These are phyloP conservation scores for Lasiurus borealis DNA, from an alignment of 2,113 vertebrate species.

Conservation along the genomic window DNA sequence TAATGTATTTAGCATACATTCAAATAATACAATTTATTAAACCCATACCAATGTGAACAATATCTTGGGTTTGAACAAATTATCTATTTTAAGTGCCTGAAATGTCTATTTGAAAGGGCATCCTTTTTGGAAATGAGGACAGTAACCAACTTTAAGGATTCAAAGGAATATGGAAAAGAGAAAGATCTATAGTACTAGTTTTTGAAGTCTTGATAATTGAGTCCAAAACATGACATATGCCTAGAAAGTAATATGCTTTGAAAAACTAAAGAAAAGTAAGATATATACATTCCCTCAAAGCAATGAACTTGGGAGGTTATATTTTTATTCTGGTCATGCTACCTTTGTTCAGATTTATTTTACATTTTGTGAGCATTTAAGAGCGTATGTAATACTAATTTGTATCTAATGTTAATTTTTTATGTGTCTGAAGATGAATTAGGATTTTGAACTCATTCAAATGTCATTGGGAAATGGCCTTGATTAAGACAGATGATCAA, in stretches of 20 bases:
- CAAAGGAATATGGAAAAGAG: conserved; percentile 21
- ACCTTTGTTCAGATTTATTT: conserved; percentile 53
- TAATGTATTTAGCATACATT: not conserved
- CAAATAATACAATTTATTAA: conserved; percentile 9
- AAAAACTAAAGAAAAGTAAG: not conserved
- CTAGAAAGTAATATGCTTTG: conserved; percentile 2
- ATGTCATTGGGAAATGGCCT: conserved; percentile 25
- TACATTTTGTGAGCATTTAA: conserved; percentile 58
- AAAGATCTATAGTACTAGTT: not conserved
- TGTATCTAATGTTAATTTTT: conserved; percentile 53
- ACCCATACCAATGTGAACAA: conserved; percentile 58
- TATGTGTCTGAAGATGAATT: conserved; percentile 41
- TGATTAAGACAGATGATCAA: conserved; percentile 46
- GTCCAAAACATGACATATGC: conserved; percentile 13
- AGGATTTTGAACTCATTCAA: conserved; percentile 40
- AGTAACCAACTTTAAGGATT: conserved; percentile 38
- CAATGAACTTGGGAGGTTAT: conserved; percentile 54
- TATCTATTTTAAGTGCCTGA: conserved; percentile 50
- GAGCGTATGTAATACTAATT: conserved; percentile 61
- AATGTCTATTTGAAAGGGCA: conserved; percentile 54
- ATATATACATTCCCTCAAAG: conserved; percentile 53
- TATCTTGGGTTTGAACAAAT: conserved; percentile 74
- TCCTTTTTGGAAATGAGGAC: conserved; percentile 52
- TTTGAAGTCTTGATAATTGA: conserved; percentile 45
- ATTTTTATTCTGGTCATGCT: conserved; percentile 51